Evolutionary conservation across 2,888 invertebrate species (phyloP).

Genomic region (Gerris lacustris): DNA sequence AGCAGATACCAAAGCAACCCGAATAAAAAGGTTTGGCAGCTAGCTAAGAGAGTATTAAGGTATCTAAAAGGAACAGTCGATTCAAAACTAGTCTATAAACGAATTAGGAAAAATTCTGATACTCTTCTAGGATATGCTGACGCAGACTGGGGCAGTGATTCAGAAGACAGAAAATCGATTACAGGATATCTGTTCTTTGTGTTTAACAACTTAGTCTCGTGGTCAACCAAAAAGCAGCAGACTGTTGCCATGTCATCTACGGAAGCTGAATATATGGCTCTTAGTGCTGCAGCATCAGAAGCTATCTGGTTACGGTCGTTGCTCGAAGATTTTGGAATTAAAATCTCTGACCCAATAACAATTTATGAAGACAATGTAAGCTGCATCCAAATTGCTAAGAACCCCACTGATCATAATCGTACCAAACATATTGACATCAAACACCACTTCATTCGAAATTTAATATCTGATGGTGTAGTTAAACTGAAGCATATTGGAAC

Average conservation of each 20-base stretch:
- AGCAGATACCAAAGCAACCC: too few species aligned
- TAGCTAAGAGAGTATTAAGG: too few species aligned
- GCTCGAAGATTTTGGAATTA: neutral
- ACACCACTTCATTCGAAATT: too few species aligned
- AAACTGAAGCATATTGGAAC: too few species aligned
- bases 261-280: conserved; percentile 15
- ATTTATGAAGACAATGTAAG: conserved; percentile 19
- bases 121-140: conserved; percentile 18
- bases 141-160: conserved; percentile 18
- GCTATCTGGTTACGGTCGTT: conserved; percentile 9
- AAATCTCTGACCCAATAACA: neutral
- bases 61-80: too few species aligned
- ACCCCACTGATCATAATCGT: conserved; percentile 7
- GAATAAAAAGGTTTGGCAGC: too few species aligned
- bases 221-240: conserved; percentile 2
- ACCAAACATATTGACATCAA: too few species aligned
- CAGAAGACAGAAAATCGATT: neutral
- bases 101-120: too few species aligned
- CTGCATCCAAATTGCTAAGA: conserved; percentile 12
- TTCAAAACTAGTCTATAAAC: too few species aligned
- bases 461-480: too few species aligned
- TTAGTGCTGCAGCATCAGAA: conserved; percentile 14
- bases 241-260: conserved; percentile 11
- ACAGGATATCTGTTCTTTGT: conserved; percentile 13
- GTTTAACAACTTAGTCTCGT: conserved; percentile 6